Evolutionary conservation across 2,888 invertebrate species (phyloP), one percentile per base, ranked within the genome.

Genomic region (Poecilus cupreus): DNA sequence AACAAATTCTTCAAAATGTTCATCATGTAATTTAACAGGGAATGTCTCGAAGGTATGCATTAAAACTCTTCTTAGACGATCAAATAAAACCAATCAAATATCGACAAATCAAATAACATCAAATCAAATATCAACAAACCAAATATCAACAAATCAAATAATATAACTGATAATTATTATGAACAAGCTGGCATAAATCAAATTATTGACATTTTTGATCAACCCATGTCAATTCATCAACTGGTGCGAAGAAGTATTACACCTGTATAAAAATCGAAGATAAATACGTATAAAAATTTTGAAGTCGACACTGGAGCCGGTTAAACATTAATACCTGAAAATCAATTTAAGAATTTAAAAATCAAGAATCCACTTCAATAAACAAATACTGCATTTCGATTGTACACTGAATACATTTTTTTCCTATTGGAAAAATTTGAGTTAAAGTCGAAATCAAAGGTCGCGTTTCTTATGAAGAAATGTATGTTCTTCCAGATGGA

Each of bases 301-400:
- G 82, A 82, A 37, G 64, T 82, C 22, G 82, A 82, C 64, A 78
- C 82, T 10, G 82, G 82, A 64, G 82, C 82, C 20, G 82, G 82
- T 1, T 68, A 78, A 22, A 82, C 82, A 18, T 57, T n/a, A 43
- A 43, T 13, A 5, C 43, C 13, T 43, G 26, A 26, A 3, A 26
- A 5, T 26, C 26, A 26, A 26, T 26, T 26, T 26, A 26, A 26
- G 26, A 26, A 26, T 2, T 43, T 43, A 43, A 43, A 43, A 43
- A 43, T 43, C 10, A 43, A 43, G 2, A 43, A 43, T 3, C 43
- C 2, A 43, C 3, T 49, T 13, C n/a, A 49, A 3, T 16, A 49
- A 16, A 49, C 16, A 60, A 60, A 60, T 22, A 60, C 3, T 60
- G 11, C 26, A 32, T 18, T 54, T 13, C 39, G 32, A 22, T 20